Evolutionary conservation across 1,140 invertebrate genomes (phyloP), one percentile per base, ranked within the genome.

Genomic region (Drosophila albomicans): DNA sequence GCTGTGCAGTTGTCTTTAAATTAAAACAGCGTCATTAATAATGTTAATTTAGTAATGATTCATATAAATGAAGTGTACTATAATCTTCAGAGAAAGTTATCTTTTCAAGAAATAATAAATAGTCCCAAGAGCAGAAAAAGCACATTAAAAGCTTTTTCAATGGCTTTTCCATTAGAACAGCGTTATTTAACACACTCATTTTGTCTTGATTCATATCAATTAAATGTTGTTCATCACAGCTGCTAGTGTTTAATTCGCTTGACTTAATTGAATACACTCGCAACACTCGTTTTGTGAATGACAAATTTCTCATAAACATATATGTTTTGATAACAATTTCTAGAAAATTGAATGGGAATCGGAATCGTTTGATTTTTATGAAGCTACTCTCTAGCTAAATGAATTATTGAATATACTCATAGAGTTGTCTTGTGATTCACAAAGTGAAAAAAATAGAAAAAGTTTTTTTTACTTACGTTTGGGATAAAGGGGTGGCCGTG

Each of bases 381-480:
- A 4, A 5, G 20, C 20, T 48, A 16, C 46, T 1, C 16, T 48
- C 46, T 25, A 25, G 20, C 20, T 25, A 25, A 25, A 48, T 6
- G 3, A 13, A 54, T 32, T 54, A 32, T 32, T 28, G 20, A 49
- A 5, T 49, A 28, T 20, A 28, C 20, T 28, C 48, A 28, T 49
- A 25, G 20, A 5, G 2, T 25, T 8, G 51, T n/a, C 28, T 15
- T 3, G 28, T 35, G 51, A 54, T 20, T 49, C 20, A 49, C 51
- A 32, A 54, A 35, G 1, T 57, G 30, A 13, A 41, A 8, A 7
- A 58, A 57, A 51, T 68, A n/a, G 28, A 49, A 52, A n/a, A 25
- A 25, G 20, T 25, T 20, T 30, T 46, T 25, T 70, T 68, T 70
- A 88, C 85, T 88, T 64, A 88, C 85, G 85, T 89, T 88, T 88